Evolutionary conservation across 2,113 vertebrate species (phyloP).

Genomic region (Anarhynchus alexandrinus): DNA sequence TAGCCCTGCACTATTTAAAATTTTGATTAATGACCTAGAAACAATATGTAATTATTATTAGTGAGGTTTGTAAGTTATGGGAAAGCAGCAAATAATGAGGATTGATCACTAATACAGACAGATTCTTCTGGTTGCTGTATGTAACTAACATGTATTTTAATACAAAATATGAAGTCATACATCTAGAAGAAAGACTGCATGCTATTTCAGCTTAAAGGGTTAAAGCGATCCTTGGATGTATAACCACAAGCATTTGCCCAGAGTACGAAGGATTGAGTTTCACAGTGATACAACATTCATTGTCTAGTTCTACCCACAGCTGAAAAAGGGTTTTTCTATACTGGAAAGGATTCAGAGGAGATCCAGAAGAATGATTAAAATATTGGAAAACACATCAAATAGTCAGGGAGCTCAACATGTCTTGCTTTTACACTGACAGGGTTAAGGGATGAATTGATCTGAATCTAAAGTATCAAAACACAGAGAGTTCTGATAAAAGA

Average conservation of each 20-base stretch:
- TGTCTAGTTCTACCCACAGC: not conserved
- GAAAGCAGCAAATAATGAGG: not conserved
- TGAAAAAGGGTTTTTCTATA: not conserved
- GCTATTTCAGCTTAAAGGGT: not conserved
- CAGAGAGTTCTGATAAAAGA: not conserved
- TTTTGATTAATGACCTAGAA: constrained; percentile 41
- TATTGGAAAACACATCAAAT: not conserved
- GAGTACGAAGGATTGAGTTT: not conserved
- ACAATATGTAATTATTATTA: constrained; percentile 15
- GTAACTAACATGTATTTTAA: not conserved
- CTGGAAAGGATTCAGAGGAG: not conserved
- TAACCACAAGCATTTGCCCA: not conserved
- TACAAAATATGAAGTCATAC: not conserved
- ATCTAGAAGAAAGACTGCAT: not conserved
- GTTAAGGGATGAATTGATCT: not conserved
- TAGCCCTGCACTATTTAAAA: not conserved
- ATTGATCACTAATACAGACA: not conserved
- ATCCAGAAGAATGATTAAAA: not conserved
- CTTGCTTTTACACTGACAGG: not conserved
- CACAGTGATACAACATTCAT: not conserved
- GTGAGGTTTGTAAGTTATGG: not conserved
- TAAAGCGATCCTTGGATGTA: not conserved
- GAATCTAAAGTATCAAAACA: not conserved
- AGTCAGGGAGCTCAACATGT: not conserved
- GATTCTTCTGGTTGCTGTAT: not conserved